Conservation (phyloP, 2,888 invertebrate genomes). For the Lycocerus yunnanus region DNA sequence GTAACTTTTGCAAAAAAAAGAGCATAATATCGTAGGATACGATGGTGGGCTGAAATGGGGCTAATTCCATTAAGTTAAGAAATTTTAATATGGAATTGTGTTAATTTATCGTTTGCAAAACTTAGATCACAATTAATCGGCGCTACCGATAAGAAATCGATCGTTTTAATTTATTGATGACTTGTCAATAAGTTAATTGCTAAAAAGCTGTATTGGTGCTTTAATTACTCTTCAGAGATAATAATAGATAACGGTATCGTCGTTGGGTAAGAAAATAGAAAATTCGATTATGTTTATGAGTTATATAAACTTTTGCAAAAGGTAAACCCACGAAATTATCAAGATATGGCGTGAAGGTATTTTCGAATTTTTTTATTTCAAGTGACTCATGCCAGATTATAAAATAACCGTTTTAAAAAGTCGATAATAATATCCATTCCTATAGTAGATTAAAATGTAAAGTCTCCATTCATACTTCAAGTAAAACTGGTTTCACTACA, state of each 20-base stretch:
- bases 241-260: not conserved
- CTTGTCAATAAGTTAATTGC: not conserved
- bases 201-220: no score
- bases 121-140: not conserved
- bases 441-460: not conserved
- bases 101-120: no score
- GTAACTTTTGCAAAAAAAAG: not conserved
- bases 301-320: not conserved
- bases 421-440: constrained; percentile 12
- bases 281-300: not conserved
- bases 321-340: not conserved
- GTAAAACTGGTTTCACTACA: constrained; percentile 3
- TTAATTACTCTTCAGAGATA: not conserved
- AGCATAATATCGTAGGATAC: not conserved
- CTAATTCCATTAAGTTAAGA: not conserved
- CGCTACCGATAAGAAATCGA: not conserved
- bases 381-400: constrained; percentile 13
- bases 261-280: not conserved
- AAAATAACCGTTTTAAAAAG: constrained; percentile 9
- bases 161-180: not conserved
- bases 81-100: not conserved
- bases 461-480: constrained; percentile 3
- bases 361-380: not conserved
- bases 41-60: not conserved
- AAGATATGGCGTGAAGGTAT: not conserved